A percentile compares a stretch with the other conserved stretches of the same genome.
Conservation (phyloP, 2,113 vertebrate species). For the Pelvicachromis taeniatus region DNA sequence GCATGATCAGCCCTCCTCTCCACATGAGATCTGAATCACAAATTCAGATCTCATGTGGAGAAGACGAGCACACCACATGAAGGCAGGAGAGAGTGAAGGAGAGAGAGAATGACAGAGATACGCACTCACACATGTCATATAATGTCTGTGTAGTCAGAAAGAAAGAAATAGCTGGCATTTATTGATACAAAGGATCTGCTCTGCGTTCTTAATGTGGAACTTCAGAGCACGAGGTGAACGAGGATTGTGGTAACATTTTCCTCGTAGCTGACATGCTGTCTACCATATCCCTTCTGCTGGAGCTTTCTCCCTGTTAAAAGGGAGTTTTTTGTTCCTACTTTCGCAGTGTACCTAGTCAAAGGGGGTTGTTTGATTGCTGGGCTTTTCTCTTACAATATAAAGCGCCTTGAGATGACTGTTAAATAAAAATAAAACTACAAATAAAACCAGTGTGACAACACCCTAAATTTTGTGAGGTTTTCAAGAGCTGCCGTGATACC, state of each 20-base stretch:
- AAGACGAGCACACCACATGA: not conserved
- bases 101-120: not conserved
- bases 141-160: constrained; percentile 17
- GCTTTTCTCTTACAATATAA: not conserved
- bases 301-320: not conserved
- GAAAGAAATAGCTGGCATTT: constrained; percentile 18
- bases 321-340: not conserved
- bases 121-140: not conserved
- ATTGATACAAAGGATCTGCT: constrained; percentile 21
- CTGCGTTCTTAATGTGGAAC: not conserved
- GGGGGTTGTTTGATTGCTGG: not conserved
- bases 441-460: not conserved
- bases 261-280: constrained; percentile 63
- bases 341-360: not conserved
- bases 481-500: not conserved
- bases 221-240: constrained; percentile 4
- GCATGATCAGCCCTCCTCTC: constrained; percentile 22
- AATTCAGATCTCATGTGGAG: not conserved
- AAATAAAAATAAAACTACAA: not conserved
- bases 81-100: not conserved
- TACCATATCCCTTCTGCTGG: constrained; percentile 20
- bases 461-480: not conserved
- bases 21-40: constrained; percentile 9
- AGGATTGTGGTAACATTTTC: constrained; percentile 57
- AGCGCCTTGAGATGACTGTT: not conserved